phyloP scores from a whole-genome alignment of 2,113 vertebrate species.

The Myotis brandtii region DNA sequence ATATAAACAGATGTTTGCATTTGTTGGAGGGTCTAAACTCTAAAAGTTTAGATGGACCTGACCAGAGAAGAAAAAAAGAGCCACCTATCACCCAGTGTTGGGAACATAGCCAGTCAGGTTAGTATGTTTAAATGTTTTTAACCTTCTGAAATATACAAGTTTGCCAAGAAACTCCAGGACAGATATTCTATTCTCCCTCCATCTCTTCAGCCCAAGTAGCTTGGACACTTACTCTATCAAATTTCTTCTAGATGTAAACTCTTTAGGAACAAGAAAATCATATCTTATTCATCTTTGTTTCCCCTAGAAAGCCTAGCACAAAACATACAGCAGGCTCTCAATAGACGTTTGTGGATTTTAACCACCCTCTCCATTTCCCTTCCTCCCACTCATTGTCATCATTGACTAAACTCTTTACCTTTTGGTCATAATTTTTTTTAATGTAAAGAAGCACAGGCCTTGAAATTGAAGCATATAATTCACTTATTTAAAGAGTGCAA shows the following conservation, averaged over 20 bases:
- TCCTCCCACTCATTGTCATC: background rate
- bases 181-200: background rate
- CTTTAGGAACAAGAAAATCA: background rate
- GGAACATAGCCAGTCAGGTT: background rate
- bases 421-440: background rate
- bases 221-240: background rate
- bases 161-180: background rate
- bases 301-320: background rate
- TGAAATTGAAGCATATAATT: background rate
- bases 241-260: background rate
- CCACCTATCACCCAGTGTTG: background rate
- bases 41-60: background rate
- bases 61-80: background rate
- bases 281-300: background rate
- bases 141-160: background rate
- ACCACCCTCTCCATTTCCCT: background rate
- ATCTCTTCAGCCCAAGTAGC: background rate
- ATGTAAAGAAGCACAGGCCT: background rate
- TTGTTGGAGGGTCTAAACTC: background rate
- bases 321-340: background rate
- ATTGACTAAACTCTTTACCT: background rate
- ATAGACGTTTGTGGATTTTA: background rate
- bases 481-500: background rate
- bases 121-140: slow-evolving; percentile 8
- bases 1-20: background rate